Evolutionary conservation across 2,797 vertebrate species (phyloP), one percentile per base, ranked within the genome.

Genomic region (Mormyrus proboscirostris): DNA sequence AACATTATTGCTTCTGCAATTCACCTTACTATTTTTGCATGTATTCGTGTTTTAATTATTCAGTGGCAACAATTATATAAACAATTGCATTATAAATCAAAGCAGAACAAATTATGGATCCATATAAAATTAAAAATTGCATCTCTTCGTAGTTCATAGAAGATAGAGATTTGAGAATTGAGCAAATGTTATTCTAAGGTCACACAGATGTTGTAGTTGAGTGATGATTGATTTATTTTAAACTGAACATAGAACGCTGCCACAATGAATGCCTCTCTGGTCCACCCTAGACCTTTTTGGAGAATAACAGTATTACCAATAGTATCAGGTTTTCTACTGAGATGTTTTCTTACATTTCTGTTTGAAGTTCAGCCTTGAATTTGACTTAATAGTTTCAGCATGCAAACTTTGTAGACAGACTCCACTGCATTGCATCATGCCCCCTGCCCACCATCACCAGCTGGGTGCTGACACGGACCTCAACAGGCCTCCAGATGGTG

Each of bases 401-500:
- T 22, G 33, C 25, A 59, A 59, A 87, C 33, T 59, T 59, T 41
- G 53, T 38, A 38, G 51, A 41, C n/a, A 57, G 53, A 38, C 41
- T 87, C 50, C 29, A 25, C 49, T n/a, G 85, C 53, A 55, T 51
- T 87, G 51, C 53, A 51, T 59, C 29, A 59, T 59, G 53, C 51
- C 85, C 33, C 49, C 85, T 87, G 33, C 53, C 51, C 85, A 59
- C 29, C 53, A 57, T 41, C 85, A 38, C 53, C 51, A 57, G 53
- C 85, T 57, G 85, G 29, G 85, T 10, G 25, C 85, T 59, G 85
- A 29, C 85, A 87, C 33, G 12, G 50, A 55, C 25, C 84, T 86
- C 50, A 29, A 33, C 49, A 86, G 49, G 10, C 84, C 84, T 86
- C 84, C 84, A 86, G 84, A 86, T 86, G 84, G 84, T 86, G 84